Percentiles rank a stretch among this genome's conserved stretches.
Conservation (phyloP, 2,113 vertebrate genomes). For the Odontesthes bonariensis region DNA sequence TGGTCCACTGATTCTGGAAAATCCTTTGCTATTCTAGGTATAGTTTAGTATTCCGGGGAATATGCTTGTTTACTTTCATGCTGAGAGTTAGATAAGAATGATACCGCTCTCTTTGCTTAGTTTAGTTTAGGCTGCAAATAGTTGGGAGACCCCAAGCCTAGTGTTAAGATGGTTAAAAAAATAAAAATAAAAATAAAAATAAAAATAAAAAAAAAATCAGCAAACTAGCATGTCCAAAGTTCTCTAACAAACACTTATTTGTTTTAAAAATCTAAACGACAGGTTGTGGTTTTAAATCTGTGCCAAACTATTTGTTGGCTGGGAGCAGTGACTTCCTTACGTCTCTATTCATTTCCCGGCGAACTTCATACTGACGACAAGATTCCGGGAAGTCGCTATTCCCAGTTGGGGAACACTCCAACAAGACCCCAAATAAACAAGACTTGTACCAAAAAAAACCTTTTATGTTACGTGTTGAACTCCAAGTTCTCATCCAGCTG, state of each 20-base stretch:
- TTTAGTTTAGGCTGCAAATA: not conserved
- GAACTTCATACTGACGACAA: not conserved
- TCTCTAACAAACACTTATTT: constrained; percentile 2
- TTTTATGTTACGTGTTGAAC: not conserved
- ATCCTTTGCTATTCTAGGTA: too few species aligned
- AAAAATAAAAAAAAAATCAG: too few species aligned
- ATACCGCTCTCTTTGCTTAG: too few species aligned
- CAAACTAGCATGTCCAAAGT: not conserved
- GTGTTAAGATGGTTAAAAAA: not conserved
- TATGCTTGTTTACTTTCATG: too few species aligned
- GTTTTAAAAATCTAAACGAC: not conserved
- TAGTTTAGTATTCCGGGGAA: too few species aligned
- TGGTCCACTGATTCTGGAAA: too few species aligned
- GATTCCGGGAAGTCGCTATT: not conserved
- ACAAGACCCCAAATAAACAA: not conserved
- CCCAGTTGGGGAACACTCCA: not conserved
- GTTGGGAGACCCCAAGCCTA: not conserved
- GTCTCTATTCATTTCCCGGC: not conserved
- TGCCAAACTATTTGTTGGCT: not conserved
- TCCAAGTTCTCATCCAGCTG: not conserved
- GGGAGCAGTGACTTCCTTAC: not conserved
- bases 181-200: too few species aligned
- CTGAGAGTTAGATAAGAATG: too few species aligned
- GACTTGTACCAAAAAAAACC: not conserved
- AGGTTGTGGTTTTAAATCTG: not conserved